Evolutionary conservation across 2,797 vertebrate species (phyloP).

Genomic region (Falco columbarius): DNA sequence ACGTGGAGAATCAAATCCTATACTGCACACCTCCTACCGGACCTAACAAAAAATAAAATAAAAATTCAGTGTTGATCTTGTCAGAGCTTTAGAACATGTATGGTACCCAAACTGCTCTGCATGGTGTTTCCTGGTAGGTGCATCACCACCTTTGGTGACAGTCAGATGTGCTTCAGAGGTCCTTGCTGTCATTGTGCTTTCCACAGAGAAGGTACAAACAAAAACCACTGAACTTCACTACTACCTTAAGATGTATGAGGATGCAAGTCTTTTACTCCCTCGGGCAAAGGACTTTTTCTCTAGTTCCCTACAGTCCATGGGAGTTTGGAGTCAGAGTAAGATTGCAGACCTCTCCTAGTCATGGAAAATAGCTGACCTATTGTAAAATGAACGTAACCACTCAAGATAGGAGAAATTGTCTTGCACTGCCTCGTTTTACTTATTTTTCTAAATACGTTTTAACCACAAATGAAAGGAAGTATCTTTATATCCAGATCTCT

Average conservation of each 20-base stretch:
- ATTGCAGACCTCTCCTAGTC: background rate
- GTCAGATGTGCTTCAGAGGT: background rate
- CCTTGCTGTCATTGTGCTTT: fast-evolving
- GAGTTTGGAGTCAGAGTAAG: background rate
- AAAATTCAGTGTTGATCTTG: background rate
- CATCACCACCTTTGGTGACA: background rate
- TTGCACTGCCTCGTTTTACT: background rate
- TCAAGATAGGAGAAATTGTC: background rate
- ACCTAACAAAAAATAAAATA: background rate
- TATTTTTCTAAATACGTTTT: background rate
- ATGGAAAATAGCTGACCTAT: background rate
- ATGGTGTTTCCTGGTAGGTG: fast-evolving
- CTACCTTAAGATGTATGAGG: background rate
- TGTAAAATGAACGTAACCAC: background rate
- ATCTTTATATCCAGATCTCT: background rate
- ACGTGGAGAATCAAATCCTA: background rate
- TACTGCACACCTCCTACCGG: background rate
- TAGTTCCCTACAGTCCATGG: background rate
- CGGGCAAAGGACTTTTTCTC: background rate
- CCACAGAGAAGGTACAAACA: background rate
- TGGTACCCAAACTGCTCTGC: background rate
- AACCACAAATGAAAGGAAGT: background rate
- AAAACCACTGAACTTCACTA: background rate
- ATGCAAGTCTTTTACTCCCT: background rate
- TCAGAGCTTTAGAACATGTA: background rate